A percentile compares a stretch with the other conserved stretches of the same genome.
Evolutionary conservation across 2,113 vertebrate genomes (phyloP).

Genomic region (Pelecanus crispus): DNA sequence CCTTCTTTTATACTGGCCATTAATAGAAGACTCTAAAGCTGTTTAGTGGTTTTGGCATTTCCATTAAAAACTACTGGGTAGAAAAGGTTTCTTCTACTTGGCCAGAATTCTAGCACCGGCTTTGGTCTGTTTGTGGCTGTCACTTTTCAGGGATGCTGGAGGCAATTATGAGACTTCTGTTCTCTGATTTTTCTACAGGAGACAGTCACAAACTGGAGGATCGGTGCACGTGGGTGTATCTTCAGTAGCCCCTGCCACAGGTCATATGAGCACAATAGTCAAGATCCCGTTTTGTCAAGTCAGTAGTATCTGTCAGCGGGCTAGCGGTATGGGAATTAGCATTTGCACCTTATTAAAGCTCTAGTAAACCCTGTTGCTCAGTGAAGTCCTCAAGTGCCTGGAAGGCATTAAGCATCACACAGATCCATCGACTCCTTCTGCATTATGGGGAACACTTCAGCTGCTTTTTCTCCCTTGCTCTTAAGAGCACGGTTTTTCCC

Average conservation of each 20-base stretch:
- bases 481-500: neutral
- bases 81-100: neutral
- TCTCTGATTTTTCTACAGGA: neutral
- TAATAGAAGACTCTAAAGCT: neutral
- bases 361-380: neutral
- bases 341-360: constrained; percentile 36
- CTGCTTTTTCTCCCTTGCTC: neutral
- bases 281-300: neutral
- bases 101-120: neutral
- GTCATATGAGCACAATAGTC: neutral
- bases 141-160: neutral
- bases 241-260: neutral
- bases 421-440: neutral
- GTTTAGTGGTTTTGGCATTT: neutral
- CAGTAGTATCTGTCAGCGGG: neutral
- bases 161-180: neutral
- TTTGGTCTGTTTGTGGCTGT: neutral
- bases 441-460: neutral
- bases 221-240: neutral
- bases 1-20: neutral
- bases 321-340: neutral
- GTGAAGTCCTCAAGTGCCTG: neutral
- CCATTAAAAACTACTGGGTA: neutral
- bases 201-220: neutral
- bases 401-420: constrained; percentile 5